Evolutionary conservation across 2,113 vertebrate genomes (phyloP).

Genomic region (Engraulis encrasicolus): DNA sequence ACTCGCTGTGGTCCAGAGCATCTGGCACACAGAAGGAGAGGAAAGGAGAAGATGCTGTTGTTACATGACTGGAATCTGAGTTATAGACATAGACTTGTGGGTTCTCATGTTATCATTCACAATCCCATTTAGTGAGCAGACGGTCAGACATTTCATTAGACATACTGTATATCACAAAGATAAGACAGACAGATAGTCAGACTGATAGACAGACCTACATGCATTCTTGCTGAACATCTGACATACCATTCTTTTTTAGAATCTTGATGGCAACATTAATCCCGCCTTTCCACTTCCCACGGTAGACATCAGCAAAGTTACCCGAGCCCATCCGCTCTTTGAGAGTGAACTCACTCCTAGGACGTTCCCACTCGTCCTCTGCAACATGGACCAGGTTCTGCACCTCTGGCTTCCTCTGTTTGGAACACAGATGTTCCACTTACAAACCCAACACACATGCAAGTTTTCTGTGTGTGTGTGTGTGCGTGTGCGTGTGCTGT

Average conservation of each 20-base stretch:
- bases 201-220: background rate
- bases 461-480: too few relatives aligned
- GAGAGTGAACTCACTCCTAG: slow-evolving; percentile 64
- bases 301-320: slow-evolving; percentile 71
- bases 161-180: too few relatives aligned
- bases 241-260: slow-evolving; percentile 48
- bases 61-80: too few relatives aligned
- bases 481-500: too few relatives aligned
- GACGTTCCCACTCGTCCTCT: slow-evolving; percentile 71
- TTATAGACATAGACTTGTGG: too few relatives aligned
- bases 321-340: slow-evolving; percentile 62
- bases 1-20: slow-evolving; percentile 45
- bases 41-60: too few relatives aligned
- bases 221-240: background rate
- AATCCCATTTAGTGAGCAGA: too few relatives aligned
- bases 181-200: too few relatives aligned
- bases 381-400: slow-evolving; percentile 50
- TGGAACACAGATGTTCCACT: too few relatives aligned
- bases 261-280: slow-evolving; percentile 72
- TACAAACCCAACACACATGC: background rate
- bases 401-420: slow-evolving; percentile 50
- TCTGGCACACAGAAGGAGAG: too few relatives aligned
- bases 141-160: too few relatives aligned
- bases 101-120: too few relatives aligned
- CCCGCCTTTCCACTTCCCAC: slow-evolving; percentile 68